Conservation (phyloP, 2,797 vertebrate species). For the Tragopan temminckii region DNA sequence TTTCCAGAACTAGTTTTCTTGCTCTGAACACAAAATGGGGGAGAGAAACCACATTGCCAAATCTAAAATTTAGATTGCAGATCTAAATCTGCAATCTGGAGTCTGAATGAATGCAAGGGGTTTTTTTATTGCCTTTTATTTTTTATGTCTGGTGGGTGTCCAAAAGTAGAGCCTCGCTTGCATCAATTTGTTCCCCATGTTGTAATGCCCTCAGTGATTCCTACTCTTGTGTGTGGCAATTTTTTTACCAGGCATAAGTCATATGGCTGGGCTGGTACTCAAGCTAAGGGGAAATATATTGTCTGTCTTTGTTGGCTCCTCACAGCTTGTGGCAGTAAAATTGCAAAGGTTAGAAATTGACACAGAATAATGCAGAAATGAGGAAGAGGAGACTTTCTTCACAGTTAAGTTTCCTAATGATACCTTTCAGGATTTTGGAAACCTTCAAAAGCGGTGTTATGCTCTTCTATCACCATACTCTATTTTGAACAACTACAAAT, state of each 20-base stretch:
- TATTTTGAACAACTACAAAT: background rate
- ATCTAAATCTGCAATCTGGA: background rate
- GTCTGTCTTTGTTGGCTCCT: background rate
- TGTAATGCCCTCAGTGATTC: background rate
- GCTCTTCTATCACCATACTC: background rate
- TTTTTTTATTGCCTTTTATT: background rate
- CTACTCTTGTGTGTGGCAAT: background rate
- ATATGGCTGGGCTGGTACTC: background rate
- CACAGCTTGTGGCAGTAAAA: background rate
- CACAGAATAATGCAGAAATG: background rate
- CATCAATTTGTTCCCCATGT: background rate
- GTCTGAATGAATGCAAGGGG: background rate
- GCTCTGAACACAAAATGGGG: background rate
- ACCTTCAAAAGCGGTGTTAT: background rate
- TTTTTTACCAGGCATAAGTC: background rate
- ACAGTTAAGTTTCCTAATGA: background rate
- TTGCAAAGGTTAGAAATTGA: background rate
- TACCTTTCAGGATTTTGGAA: background rate
- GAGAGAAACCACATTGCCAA: background rate
- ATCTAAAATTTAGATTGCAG: no score
- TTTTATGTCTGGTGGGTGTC: background rate
- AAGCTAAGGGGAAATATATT: background rate
- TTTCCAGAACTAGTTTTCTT: background rate
- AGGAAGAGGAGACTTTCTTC: background rate
- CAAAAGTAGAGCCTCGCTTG: background rate